Evolutionary conservation across 2,113 vertebrate species (phyloP).

Genomic region (Hypanus sabinus): DNA sequence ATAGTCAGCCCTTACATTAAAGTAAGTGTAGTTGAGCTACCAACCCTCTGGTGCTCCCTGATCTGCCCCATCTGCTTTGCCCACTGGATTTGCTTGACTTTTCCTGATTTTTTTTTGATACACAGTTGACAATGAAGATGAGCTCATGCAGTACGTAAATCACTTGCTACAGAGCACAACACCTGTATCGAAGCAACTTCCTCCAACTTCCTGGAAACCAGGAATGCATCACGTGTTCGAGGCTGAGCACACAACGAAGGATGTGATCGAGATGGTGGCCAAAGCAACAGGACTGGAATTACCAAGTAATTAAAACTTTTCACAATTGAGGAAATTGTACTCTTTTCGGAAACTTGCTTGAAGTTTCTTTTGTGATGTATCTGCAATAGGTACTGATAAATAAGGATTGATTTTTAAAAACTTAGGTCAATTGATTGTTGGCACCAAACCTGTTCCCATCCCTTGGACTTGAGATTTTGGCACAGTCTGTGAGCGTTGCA

Average conservation of each 20-base stretch:
- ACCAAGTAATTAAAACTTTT: conserved; percentile 61
- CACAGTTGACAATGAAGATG: conserved; percentile 62
- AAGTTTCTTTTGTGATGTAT: background rate
- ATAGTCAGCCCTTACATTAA: too few species aligned
- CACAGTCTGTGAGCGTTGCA: background rate
- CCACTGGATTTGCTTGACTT: background rate
- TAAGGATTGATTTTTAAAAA: background rate
- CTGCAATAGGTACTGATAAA: background rate
- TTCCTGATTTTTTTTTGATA: background rate
- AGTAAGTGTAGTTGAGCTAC: too few species aligned
- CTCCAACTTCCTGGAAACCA: conserved; percentile 65
- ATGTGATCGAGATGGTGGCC: conserved; percentile 89
- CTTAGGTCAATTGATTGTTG: background rate
- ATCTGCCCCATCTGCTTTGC: too few species aligned
- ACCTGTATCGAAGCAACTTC: conserved; percentile 65
- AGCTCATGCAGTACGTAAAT: conserved; percentile 83
- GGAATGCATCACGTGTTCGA: conserved; percentile 75
- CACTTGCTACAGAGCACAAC: conserved; percentile 77
- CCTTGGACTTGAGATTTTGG: background rate
- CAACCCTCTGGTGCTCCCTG: too few species aligned
- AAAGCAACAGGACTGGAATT: conserved; percentile 79
- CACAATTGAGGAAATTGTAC: background rate
- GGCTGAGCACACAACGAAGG: conserved; percentile 79
- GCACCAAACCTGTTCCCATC: background rate
- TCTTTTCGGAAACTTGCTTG: background rate